Conservation (phyloP, 2,888 invertebrate species). For the Parnassius glacialis region DNA sequence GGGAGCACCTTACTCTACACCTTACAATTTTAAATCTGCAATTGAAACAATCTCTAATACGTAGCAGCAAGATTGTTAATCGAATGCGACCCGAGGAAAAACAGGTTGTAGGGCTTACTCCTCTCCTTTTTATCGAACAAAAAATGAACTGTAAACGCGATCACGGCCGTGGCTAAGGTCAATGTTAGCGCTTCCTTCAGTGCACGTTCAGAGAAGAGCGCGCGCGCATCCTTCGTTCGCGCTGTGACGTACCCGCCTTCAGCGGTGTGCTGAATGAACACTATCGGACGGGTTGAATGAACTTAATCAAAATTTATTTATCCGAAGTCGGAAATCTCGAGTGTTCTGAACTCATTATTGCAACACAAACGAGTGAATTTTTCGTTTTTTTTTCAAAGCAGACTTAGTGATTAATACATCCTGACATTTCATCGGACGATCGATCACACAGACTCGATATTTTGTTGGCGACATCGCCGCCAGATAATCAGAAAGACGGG, state of each 20-base stretch:
- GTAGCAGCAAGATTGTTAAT: conserved; percentile 35
- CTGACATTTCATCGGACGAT: conserved; percentile 59
- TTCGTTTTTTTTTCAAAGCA: conserved; percentile 11
- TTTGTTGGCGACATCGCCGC: conserved; percentile 55
- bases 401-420: conserved; percentile 49
- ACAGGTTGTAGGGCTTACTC: conserved; percentile 73
- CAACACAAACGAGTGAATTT: conserved; percentile 19
- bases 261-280: conserved; percentile 40
- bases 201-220: conserved; percentile 76
- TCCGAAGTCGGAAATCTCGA: conserved; percentile 8
- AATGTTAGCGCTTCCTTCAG: conserved; percentile 82
- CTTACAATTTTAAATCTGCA: conserved; percentile 61
- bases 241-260: conserved; percentile 31
- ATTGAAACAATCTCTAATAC: conserved; percentile 28
- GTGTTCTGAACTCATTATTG: background rate
- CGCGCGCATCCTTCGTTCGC: conserved; percentile 71
- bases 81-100: conserved; percentile 14
- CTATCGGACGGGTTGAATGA: conserved; percentile 52
- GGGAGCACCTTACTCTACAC: conserved; percentile 76
- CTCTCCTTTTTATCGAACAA: conserved; percentile 82
- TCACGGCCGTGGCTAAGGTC: conserved; percentile 81
- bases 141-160: conserved; percentile 82
- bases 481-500: conserved; percentile 62
- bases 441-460: conserved; percentile 63
- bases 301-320: conserved; percentile 40